Conservation (phyloP, 2,113 vertebrate species). For the Fulica atra region DNA sequence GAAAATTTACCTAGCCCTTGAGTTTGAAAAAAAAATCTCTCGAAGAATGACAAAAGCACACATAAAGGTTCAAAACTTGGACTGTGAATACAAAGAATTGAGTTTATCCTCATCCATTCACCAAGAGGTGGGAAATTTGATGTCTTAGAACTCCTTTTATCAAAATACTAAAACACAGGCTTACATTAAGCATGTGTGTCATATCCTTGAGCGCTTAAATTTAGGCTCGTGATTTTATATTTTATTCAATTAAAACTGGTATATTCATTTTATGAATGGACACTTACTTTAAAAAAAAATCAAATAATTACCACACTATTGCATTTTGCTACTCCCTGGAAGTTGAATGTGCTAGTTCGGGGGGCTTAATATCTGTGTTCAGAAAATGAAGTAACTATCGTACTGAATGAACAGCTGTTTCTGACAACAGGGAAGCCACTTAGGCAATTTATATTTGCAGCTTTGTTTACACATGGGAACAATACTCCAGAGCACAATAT, state of each 20-base stretch:
- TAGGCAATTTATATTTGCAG: constrained; percentile 26
- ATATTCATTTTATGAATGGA: not conserved
- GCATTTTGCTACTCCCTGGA: not conserved
- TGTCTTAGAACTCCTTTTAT: not conserved
- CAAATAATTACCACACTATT: not conserved
- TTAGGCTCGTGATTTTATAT: not conserved
- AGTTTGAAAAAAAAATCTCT: not conserved
- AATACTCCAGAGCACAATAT: constrained; percentile 11
- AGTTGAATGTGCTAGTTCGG: not conserved
- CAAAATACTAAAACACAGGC: not conserved
- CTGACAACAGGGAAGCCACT: not conserved
- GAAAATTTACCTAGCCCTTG: not conserved
- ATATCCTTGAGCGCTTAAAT: not conserved
- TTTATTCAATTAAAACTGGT: not conserved
- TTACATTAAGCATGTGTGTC: not conserved
- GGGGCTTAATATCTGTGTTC: not conserved
- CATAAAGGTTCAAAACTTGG: not conserved
- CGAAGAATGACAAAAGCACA: not conserved
- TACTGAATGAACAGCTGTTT: constrained; percentile 6
- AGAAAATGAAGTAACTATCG: constrained; percentile 5
- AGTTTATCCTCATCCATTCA: not conserved
- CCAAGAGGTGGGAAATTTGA: not conserved
- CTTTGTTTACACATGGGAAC: constrained; percentile 6
- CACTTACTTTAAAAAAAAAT: not conserved
- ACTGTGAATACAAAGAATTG: not conserved